Percentiles rank a stretch among this genome's conserved stretches.
Conservation (phyloP, 92 coral and sea anemone genomes). For the Siderastrea siderea region DNA sequence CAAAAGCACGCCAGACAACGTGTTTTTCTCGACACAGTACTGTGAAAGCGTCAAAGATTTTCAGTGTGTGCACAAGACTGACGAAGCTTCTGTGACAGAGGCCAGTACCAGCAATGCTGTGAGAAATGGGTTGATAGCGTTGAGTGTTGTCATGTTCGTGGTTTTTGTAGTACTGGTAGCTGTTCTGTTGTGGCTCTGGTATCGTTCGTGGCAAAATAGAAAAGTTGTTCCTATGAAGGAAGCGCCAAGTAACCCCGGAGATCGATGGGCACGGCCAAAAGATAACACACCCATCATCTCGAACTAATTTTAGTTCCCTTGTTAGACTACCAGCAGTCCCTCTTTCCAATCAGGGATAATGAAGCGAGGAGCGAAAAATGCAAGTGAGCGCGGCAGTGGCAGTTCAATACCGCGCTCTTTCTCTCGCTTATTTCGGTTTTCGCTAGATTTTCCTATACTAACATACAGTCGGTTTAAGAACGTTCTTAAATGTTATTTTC, state of each 20-base stretch:
- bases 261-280: not conserved
- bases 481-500: no score
- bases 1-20: constrained; percentile 79
- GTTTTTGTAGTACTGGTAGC: not conserved
- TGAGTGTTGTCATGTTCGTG: constrained; percentile 10
- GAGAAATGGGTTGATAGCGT: constrained; percentile 14
- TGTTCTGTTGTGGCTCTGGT: not conserved
- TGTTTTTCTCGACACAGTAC: constrained; percentile 81
- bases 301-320: no score
- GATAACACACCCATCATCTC: no score
- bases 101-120: not conserved
- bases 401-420: no score
- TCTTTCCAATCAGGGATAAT: not conserved
- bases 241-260: not conserved
- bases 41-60: constrained; percentile 75
- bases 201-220: not conserved
- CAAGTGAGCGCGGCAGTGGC: no score
- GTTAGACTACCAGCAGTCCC: not conserved
- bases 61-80: constrained; percentile 67
- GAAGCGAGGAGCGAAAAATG: no score
- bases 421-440: no score
- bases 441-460: no score
- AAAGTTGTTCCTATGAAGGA: not conserved
- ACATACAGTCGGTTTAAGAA: no score
- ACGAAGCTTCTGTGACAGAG: not conserved